These are phyloP conservation scores for Pristis pectinata DNA, from an alignment of 2,797 vertebrate genomes.

Conservation along the genomic window DNA sequence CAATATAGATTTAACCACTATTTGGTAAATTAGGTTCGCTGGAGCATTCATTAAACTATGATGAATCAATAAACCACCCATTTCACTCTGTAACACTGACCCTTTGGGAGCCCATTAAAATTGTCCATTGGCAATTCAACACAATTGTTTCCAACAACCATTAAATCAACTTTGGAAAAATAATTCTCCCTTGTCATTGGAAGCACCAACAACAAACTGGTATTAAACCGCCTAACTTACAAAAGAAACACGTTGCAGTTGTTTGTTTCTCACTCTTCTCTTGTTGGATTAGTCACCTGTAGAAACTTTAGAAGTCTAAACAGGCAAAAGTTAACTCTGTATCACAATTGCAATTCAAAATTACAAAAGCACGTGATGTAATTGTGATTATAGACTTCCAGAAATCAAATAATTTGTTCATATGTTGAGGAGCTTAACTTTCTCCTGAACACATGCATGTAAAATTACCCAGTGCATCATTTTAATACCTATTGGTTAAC, in stretches of 20 bases:
- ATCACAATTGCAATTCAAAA: neutral
- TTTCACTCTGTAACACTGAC: neutral
- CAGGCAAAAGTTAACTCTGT: neutral
- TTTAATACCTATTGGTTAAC: neutral
- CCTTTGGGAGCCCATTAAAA: neutral
- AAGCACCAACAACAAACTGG: neutral
- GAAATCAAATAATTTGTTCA: neutral
- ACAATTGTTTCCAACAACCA: neutral
- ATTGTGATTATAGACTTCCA: neutral
- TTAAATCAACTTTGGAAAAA: neutral
- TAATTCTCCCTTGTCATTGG: neutral
- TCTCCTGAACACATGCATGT: neutral
- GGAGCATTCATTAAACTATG: neutral
- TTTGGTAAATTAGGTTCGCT: neutral
- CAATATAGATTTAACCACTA: neutral
- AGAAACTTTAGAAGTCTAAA: neutral
- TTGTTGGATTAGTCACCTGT: neutral
- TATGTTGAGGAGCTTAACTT: neutral
- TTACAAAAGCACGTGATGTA: neutral
- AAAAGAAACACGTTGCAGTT: neutral
- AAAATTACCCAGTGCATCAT: neutral
- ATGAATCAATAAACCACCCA: neutral
- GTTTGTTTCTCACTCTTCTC: neutral
- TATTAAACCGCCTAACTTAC: neutral
- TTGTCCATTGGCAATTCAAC: neutral